These are phyloP conservation scores for Leontocebus nigricollis DNA, from an alignment of 2,797 vertebrate species.

Conservation along the genomic window DNA sequence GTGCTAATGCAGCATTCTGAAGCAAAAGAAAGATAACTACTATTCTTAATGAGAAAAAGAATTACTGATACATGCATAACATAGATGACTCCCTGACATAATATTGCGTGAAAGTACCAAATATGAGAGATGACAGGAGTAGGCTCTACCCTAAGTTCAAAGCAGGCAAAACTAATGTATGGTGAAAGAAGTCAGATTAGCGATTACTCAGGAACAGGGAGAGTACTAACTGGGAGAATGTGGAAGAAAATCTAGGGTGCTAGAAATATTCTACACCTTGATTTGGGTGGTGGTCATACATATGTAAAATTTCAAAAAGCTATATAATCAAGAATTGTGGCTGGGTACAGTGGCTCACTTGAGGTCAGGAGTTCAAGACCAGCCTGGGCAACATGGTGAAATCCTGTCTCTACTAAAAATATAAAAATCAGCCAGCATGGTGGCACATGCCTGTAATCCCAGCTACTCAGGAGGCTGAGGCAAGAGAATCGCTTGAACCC, in stretches of 20 bases:
- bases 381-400: not conserved
- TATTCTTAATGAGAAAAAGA: slow-evolving; percentile 37
- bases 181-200: not conserved
- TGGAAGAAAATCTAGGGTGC: not conserved
- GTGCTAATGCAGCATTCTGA: not conserved
- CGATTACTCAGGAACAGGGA: not conserved
- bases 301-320: not conserved
- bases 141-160: slow-evolving; percentile 13
- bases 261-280: not conserved
- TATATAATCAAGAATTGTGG: not conserved
- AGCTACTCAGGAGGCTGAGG: not conserved
- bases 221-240: not conserved
- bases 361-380: not conserved
- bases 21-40: not conserved
- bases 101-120: slow-evolving; percentile 5
- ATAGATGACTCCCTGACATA: not conserved
- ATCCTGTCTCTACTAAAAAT: not conserved
- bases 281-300: not conserved
- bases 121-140: not conserved
- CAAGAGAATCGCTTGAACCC: not conserved
- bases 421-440: not conserved
- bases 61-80: slow-evolving; percentile 2
- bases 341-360: not conserved
- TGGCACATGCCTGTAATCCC: not conserved
- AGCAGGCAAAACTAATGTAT: not conserved